These are phyloP conservation scores for Astreopora myriophthalma DNA, from an alignment of 64 coral and sea anemone species.

Conservation along the genomic window DNA sequence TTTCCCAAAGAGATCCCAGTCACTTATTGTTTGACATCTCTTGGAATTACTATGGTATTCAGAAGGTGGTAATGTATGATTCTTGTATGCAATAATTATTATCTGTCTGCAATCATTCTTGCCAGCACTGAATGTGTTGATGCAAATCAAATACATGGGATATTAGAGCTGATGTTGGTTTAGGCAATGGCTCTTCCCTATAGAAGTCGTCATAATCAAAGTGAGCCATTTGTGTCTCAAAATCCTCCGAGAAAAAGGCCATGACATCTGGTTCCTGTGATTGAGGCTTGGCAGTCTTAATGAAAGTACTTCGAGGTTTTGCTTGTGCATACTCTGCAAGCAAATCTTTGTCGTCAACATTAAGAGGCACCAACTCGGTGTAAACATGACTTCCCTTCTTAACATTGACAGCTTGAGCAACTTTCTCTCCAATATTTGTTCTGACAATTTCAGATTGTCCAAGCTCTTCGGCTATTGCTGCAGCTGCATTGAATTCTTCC, in stretches of 20 bases:
- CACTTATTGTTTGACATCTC: too few relatives aligned
- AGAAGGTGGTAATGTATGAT: too few relatives aligned
- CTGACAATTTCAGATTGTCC: conserved; percentile 71
- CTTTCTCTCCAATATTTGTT: conserved; percentile 71
- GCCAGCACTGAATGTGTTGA: conserved; percentile 77
- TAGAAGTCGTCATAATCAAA: conserved; percentile 68
- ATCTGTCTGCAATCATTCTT: neutral
- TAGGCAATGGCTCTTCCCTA: conserved; percentile 61
- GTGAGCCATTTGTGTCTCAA: conserved; percentile 79
- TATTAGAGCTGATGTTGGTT: conserved; percentile 26
- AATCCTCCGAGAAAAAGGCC: conserved; percentile 81
- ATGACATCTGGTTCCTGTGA: conserved; percentile 82
- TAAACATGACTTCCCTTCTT: conserved; percentile 74
- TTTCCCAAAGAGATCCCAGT: too few relatives aligned
- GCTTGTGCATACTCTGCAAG: conserved; percentile 31
- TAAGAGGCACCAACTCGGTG: conserved; percentile 71
- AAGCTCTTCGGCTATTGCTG: conserved; percentile 77
- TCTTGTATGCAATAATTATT: too few relatives aligned
- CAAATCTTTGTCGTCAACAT: conserved; percentile 64
- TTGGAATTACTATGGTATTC: too few relatives aligned
- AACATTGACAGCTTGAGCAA: conserved; percentile 80
- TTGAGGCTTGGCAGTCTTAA: conserved; percentile 34
- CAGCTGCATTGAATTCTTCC: conserved; percentile 67
- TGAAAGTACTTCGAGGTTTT: conserved; percentile 26
- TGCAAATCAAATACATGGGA: conserved; percentile 87